Evolutionary conservation across 2,797 vertebrate species (phyloP).

Genomic region (Characodon lateralis): DNA sequence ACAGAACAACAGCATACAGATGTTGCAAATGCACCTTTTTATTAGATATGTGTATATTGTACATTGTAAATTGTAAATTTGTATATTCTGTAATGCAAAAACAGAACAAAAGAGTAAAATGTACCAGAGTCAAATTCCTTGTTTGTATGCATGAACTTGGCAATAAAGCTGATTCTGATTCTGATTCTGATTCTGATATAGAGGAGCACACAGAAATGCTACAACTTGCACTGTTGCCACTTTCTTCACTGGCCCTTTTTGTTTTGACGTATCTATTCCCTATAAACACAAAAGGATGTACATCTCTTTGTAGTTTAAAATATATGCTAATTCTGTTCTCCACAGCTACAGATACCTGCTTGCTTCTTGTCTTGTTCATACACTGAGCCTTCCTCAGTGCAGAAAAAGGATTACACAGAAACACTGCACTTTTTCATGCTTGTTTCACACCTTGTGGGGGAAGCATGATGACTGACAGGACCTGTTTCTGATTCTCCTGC

Average conservation of each 20-base stretch:
- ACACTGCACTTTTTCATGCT: conserved; percentile 58
- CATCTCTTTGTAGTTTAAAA: conserved; percentile 16
- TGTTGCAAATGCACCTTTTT: too few species aligned
- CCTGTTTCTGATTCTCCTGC: conserved; percentile 59
- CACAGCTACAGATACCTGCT: conserved; percentile 17
- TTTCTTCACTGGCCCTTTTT: conserved; percentile 32
- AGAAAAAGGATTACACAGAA: conserved; percentile 49
- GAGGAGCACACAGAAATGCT: conserved; percentile 22
- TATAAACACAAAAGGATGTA: conserved; percentile 6
- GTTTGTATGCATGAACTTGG: too few species aligned
- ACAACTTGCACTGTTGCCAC: background rate
- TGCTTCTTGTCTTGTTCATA: conserved; percentile 32
- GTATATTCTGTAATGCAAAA: too few species aligned
- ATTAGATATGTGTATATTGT: too few species aligned
- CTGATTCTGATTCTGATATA: too few species aligned
- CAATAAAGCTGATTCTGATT: too few species aligned
- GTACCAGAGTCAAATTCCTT: too few species aligned
- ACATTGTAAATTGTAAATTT: too few species aligned
- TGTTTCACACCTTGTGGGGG: conserved; percentile 72
- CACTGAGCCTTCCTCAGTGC: conserved; percentile 31
- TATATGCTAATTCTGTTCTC: conserved; percentile 8
- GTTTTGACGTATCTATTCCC: conserved; percentile 8
- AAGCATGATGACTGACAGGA: conserved; percentile 70
- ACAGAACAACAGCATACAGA: too few species aligned
- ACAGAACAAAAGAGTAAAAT: too few species aligned